Evolutionary conservation across 2,113 vertebrate species (phyloP), one percentile per base, ranked within the genome.

Genomic region (Ploceus nigricollis): DNA sequence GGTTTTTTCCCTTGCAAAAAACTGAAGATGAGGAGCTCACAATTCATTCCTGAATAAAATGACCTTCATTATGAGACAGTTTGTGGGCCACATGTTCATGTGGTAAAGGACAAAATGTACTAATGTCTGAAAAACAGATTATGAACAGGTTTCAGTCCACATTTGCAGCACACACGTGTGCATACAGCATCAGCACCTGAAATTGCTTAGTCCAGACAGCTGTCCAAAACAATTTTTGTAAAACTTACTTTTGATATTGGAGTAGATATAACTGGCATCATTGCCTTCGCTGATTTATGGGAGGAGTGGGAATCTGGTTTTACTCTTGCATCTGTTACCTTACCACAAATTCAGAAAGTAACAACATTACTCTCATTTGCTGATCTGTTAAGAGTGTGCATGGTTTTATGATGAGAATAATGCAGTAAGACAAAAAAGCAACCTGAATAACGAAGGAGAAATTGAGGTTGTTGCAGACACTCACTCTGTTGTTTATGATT

Each of bases 401-500:
- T 66, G 42, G 18, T 39, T 96, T 91, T 82, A 79, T 11, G 20
- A 9, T 56, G 20, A 91, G 23, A 84, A 79, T 72, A 94, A 93
- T 73, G 15, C 13, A 71, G 33, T 39, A 69, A 82, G 61, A 89
- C 48, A 68, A 44, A 58, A 76, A 89, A 88, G 10, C 9, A 65
- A 45, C 20, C 15, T 50, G 66, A 93, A 91, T 56, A 93, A 82
- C 1, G 13, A 58, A 79, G 65, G 51, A 75, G 31, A 70, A 83
- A 75, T 44, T 53, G 24, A 45, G 18, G 27, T 48, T 79, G 37
- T 54, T 88, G 65, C 10, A 65, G 61, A 82, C 42, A 82, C 82
- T 48, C 66, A 57, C 33, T 87, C 40, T 48, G 73, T 73, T 93
- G 91, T 93, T 95, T 95, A 89, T 95, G 89, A 87, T 86, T 94